These are phyloP conservation scores for Epizoanthus fatuus DNA, from an alignment of 92 coral and sea anemone species.

Conservation along the genomic window DNA sequence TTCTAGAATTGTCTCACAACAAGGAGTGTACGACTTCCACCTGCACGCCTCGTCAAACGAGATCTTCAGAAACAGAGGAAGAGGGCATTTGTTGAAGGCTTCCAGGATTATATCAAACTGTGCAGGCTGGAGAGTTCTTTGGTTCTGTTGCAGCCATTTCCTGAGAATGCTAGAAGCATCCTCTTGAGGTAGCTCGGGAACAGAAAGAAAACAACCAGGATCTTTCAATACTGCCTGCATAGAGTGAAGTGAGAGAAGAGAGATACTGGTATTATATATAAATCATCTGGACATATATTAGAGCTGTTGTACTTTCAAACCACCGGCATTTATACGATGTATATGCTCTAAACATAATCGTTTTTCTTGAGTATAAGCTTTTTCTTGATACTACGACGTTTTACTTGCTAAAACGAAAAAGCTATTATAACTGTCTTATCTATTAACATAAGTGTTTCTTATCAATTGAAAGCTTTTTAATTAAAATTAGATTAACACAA, in stretches of 20 bases:
- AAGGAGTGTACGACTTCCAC: conserved; percentile 80
- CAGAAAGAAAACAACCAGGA: conserved; percentile 70
- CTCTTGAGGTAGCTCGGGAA: conserved; percentile 71
- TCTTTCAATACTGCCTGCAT: conserved; percentile 75
- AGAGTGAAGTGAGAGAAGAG: not conserved
- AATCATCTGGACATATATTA: not conserved
- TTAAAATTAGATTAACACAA: no score
- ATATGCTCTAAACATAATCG: no score
- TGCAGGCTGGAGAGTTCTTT: conserved; percentile 72
- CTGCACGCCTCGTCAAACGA: conserved; percentile 85
- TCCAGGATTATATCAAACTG: conserved; percentile 65
- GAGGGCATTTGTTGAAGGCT: conserved; percentile 79
- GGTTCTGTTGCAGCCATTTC: conserved; percentile 76
- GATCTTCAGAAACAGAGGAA: conserved; percentile 88
- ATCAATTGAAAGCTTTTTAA: no score
- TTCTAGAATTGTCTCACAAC: conserved; percentile 68
- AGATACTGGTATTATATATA: not conserved
- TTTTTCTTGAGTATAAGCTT: no score
- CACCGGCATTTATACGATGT: no score
- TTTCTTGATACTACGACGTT: no score
- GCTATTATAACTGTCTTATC: no score
- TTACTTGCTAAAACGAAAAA: no score
- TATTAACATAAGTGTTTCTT: no score
- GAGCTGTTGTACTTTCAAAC: not conserved
- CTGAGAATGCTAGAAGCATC: conserved; percentile 79